Evolutionary conservation across 2,888 invertebrate genomes (phyloP), one percentile per base, ranked within the genome.

Genomic region (Aricia artaxerxes): DNA sequence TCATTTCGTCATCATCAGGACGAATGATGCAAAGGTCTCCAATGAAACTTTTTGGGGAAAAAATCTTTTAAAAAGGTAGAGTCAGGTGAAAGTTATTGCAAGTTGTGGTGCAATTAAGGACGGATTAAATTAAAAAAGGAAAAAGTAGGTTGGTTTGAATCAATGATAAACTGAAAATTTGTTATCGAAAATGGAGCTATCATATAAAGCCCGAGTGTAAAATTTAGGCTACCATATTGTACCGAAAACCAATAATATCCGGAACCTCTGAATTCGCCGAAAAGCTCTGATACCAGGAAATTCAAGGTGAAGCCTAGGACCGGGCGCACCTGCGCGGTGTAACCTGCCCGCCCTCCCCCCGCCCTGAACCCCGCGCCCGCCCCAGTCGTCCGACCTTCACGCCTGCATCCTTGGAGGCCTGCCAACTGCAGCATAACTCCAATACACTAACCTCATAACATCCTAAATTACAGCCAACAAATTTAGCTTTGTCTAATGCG

Each of bases 271-370:
- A 38, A 69, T 16, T 38, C 13, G 35, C 35, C 13, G 35, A 69
- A 35, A 16, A 69, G 35, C 69, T 38, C 9, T 9, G 31, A 24
- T 53, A 53, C 16, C 76, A 76, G 76, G 57, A 76, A 31, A 53
- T 53, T 75, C 75, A 75, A 75, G 75, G 75, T 75, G 44, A 73
- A 44, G 9, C 44, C 44, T 53, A 49, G 86, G 85, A 86, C 86
- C 88, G 86, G 84, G 86, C 90, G 92, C 91, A 92, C 91, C 88
- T 92, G 92, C 92, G 92, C 92, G 83, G 84, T 89, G 86, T 87
- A 83, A 89, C 86, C 80, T 57, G 57, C 69, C 82, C 61, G 81
- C 78, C 81, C 81, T 81, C 82, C 82, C 80, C 81, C 81, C 80
- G 79, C 81, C 80, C 81, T 73, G 82, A 61, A 83, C 78, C 81